Conservation (phyloP, 2,113 vertebrate genomes). For the Leucoraja erinaceus region DNA sequence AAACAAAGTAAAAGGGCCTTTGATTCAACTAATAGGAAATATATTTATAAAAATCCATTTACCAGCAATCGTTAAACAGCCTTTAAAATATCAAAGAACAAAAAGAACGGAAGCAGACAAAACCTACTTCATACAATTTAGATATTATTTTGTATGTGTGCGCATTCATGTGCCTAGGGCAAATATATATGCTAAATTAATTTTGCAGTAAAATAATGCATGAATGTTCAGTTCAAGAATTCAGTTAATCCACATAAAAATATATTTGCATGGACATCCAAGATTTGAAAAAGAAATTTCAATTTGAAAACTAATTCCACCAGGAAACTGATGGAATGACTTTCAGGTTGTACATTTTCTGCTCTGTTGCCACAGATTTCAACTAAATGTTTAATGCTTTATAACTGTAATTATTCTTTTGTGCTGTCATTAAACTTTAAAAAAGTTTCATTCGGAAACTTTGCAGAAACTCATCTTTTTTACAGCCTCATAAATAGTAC, state of each 20-base stretch:
- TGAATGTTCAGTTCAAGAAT: slow-evolving; percentile 11
- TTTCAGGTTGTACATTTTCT: slow-evolving; percentile 57
- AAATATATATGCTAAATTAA: slow-evolving; percentile 25
- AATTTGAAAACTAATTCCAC: slow-evolving; percentile 20
- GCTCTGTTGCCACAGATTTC: slow-evolving; percentile 63
- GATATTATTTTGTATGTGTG: background rate
- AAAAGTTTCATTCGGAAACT: slow-evolving; percentile 73
- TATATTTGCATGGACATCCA: background rate
- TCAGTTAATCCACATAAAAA: slow-evolving; percentile 13
- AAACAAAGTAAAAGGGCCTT: background rate
- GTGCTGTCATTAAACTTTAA: slow-evolving; percentile 68
- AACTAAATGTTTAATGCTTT: slow-evolving; percentile 67
- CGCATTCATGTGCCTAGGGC: background rate
- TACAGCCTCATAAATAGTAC: slow-evolving; percentile 69
- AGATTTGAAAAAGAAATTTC: slow-evolving; percentile 1
- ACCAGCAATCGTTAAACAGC: background rate
- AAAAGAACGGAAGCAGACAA: background rate
- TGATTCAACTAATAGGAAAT: background rate
- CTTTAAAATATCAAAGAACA: background rate
- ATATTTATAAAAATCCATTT: background rate
- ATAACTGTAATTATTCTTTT: slow-evolving; percentile 72
- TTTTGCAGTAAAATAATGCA: slow-evolving; percentile 30
- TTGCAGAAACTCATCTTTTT: slow-evolving; percentile 68
- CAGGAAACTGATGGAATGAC: slow-evolving; percentile 8
- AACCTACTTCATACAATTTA: slow-evolving; percentile 27